A percentile compares a stretch with the other conserved stretches of the same genome.
Conservation (phyloP, 2,888 invertebrate species). For the Rugalucina vietnamica region DNA sequence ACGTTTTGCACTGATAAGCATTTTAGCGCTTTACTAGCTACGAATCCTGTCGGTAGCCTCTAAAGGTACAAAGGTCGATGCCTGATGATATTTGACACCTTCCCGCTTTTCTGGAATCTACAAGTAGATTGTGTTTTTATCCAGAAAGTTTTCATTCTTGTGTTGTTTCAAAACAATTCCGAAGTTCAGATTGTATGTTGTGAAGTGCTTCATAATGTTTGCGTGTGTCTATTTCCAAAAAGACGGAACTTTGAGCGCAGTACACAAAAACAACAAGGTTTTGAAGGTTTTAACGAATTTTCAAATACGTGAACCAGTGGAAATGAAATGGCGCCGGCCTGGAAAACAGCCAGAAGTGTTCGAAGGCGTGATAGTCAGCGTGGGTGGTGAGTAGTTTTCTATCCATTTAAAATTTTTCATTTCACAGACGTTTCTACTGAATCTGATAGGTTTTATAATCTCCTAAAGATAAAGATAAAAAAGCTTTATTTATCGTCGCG, state of each 20-base stretch:
- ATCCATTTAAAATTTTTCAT: background rate
- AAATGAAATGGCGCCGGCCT: background rate
- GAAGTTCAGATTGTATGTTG: background rate
- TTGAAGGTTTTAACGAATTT: background rate
- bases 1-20: background rate
- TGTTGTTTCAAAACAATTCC: background rate
- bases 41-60: background rate
- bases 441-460: too few relatives aligned
- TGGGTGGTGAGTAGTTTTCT: background rate
- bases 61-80: too few relatives aligned
- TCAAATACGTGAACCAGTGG: background rate
- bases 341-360: background rate
- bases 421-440: too few relatives aligned
- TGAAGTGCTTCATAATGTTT: background rate
- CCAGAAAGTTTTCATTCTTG: background rate
- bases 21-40: background rate
- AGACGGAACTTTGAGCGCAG: background rate
- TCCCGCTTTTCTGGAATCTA: too few relatives aligned
- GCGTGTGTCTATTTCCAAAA: background rate
- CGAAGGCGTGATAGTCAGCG: background rate
- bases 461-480: too few relatives aligned
- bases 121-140: too few relatives aligned
- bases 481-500: too few relatives aligned
- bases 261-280: background rate
- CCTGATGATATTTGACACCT: too few relatives aligned